phyloP scores from a whole-genome alignment of 2,797 vertebrate genomes.

The Hypotaenidia okinawae region DNA sequence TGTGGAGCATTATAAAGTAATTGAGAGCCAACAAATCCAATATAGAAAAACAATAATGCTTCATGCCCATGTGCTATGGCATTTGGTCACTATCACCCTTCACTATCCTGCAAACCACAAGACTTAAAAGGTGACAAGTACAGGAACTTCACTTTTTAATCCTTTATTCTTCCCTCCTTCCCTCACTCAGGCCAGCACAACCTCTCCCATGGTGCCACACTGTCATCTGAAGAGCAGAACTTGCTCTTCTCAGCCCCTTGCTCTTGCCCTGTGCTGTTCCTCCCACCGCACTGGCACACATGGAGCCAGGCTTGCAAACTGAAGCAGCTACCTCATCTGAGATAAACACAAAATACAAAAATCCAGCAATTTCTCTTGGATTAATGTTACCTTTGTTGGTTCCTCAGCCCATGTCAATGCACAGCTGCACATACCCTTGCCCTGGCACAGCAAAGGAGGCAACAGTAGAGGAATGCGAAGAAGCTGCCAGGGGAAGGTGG shows the following conservation, averaged over 20 bases:
- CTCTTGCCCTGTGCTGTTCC: neutral
- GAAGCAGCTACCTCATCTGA: neutral
- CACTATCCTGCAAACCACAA: neutral
- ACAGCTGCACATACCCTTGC: neutral
- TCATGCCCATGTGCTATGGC: fast-evolving
- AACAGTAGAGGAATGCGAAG: neutral
- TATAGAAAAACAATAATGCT: neutral
- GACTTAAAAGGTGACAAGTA: neutral
- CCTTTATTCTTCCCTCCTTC: neutral
- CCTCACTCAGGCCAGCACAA: neutral
- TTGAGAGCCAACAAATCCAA: neutral
- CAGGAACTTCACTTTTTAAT: neutral
- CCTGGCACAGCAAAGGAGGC: neutral
- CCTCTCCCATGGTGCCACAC: neutral
- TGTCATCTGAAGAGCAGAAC: neutral
- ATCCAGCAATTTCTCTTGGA: neutral
- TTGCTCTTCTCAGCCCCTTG: neutral
- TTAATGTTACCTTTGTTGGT: neutral
- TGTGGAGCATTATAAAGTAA: neutral
- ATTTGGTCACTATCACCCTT: too few species aligned
- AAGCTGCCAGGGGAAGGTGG: conserved; percentile 27
- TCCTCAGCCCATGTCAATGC: neutral
- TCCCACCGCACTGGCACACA: fast-evolving
- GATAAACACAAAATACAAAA: neutral
- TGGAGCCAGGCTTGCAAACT: neutral